Evolutionary conservation across 2,797 vertebrate genomes (phyloP).

Genomic region (Parauchenoglanis ngamensis): DNA sequence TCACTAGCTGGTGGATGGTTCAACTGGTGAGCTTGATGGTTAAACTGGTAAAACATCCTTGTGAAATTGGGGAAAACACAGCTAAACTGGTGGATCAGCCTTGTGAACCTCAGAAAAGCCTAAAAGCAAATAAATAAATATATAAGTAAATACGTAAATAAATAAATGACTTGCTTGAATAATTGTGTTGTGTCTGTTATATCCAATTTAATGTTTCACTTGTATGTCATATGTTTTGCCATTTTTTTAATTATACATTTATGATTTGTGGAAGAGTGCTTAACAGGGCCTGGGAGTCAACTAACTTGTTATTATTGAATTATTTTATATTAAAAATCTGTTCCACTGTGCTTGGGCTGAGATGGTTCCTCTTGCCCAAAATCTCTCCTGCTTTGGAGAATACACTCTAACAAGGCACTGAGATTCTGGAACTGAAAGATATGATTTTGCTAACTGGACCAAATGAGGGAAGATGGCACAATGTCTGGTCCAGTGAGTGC

Average conservation of each 20-base stretch:
- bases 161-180: not conserved
- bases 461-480: slow-evolving; percentile 26
- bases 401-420: not conserved
- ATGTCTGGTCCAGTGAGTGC: slow-evolving; percentile 29
- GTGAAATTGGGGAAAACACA: not conserved
- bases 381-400: not conserved
- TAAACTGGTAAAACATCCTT: not conserved
- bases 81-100: not conserved
- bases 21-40: not conserved
- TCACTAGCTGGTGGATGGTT: not conserved
- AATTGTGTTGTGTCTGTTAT: not conserved
- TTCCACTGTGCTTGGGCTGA: not conserved
- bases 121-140: not conserved
- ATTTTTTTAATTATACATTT: not conserved
- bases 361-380: not conserved
- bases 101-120: not conserved
- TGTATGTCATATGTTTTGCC: not conserved
- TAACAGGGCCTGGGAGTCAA: not conserved
- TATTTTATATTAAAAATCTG: slow-evolving; percentile 6
- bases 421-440: not conserved
- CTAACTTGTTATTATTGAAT: not conserved
- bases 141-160: not conserved
- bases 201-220: not conserved
- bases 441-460: slow-evolving; percentile 27
- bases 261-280: not conserved